Conservation (phyloP, 1,140 invertebrate genomes). For the Pseudomyrmex pallidus region DNA sequence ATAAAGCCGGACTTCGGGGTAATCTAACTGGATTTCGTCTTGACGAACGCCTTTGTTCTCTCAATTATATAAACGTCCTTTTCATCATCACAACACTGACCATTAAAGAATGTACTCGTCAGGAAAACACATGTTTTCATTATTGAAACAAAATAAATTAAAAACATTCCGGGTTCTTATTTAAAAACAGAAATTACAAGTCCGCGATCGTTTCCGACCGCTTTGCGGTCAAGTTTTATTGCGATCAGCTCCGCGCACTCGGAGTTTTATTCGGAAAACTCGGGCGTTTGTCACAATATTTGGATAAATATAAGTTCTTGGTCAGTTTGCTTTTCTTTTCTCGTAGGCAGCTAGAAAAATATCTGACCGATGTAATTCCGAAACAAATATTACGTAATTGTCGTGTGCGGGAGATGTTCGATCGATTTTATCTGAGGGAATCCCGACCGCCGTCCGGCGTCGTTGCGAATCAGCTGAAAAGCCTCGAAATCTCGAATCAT, state of each 20-base stretch:
- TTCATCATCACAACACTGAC: not conserved
- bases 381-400: conserved; percentile 26
- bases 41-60: conserved; percentile 72
- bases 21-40: conserved; percentile 74
- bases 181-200: too few species aligned
- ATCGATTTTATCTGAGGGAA: conserved; percentile 17
- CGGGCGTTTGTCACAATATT: conserved; percentile 82
- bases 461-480: not conserved
- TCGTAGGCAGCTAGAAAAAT: conserved; percentile 79
- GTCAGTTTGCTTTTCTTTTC: conserved; percentile 82
- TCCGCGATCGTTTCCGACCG: too few species aligned
- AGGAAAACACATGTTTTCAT: not conserved
- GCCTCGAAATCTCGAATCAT: conserved; percentile 70
- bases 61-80: conserved; percentile 29
- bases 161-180: not conserved
- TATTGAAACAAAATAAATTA: not conserved
- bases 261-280: conserved; percentile 8
- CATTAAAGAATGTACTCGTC: not conserved
- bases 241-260: not conserved
- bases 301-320: conserved; percentile 85
- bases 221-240: too few species aligned
- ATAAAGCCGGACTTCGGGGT: conserved; percentile 66
- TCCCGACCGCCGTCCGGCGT: not conserved
- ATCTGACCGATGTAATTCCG: conserved; percentile 72
- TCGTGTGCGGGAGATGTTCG: conserved; percentile 4